These are phyloP conservation scores for Megaustenia siamemsis DNA, from an alignment of 2,888 invertebrate species.

Conservation along the genomic window DNA sequence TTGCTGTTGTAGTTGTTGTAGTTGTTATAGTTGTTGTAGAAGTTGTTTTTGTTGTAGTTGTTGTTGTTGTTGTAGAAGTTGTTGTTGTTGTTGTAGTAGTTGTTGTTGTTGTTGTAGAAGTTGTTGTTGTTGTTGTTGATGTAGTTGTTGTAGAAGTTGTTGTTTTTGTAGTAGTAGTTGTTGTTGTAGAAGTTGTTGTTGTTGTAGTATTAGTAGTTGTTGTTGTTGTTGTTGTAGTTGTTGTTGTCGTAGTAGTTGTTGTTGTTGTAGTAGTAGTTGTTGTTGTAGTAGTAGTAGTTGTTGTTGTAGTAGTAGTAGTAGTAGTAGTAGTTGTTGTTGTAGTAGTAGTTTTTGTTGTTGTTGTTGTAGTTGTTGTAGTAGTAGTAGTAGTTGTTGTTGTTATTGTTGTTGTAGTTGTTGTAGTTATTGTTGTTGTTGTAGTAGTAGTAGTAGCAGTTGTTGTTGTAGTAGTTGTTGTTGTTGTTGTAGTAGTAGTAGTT, in stretches of 20 bases:
- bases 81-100: not conserved
- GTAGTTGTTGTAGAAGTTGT: not conserved
- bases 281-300: not conserved
- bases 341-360: not conserved
- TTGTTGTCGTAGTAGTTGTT: not conserved
- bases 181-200: not conserved
- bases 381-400: not conserved
- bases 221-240: not conserved
- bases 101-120: not conserved
- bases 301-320: not conserved
- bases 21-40: not conserved
- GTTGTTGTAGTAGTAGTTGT: not conserved
- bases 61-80: not conserved
- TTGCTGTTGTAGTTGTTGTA: not conserved
- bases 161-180: not conserved
- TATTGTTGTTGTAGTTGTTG: too few species aligned
- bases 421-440: not conserved
- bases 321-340: not conserved
- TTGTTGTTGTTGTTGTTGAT: not conserved
- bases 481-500: not conserved
- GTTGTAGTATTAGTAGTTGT: not conserved
- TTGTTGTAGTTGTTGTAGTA: not conserved
- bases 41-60: slow-evolving; percentile 6
- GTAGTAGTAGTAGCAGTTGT: not conserved
- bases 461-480: not conserved